Evolutionary conservation across 2,113 vertebrate species (phyloP).

Genomic region (Stigmatopora argus): DNA sequence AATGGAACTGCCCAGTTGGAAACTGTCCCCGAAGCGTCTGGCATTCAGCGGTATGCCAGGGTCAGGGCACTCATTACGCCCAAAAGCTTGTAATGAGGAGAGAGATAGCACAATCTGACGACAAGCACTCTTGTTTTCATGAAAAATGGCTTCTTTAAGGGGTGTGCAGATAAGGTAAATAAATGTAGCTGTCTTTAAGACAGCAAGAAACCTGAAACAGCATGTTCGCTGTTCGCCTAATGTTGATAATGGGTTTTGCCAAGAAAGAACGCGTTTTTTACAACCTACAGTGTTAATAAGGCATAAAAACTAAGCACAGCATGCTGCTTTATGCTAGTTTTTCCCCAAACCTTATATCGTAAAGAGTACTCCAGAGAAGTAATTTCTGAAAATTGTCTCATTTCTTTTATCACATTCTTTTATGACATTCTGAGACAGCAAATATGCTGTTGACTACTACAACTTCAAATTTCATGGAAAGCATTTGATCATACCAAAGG

Average conservation of each 20-base stretch:
- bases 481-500: not conserved
- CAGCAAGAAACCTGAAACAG: conserved; percentile 6
- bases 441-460: not conserved
- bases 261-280: not conserved
- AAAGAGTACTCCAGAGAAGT: not conserved
- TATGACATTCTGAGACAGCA: not conserved
- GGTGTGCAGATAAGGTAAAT: conserved; percentile 41
- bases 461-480: not conserved
- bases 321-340: conserved; percentile 4
- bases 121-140: conserved; percentile 37
- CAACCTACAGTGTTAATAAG: conserved; percentile 1
- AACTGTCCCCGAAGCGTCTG: conserved; percentile 88
- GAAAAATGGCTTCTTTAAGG: conserved; percentile 37
- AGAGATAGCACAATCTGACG: conserved; percentile 40
- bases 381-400: not conserved
- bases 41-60: conserved; percentile 92
- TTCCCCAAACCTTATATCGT: not conserved
- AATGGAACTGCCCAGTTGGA: conserved; percentile 91
- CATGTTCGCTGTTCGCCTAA: conserved; percentile 21
- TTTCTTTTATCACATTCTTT: no score
- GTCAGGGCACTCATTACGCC: conserved; percentile 96
- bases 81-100: conserved; percentile 79
- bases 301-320: not conserved
- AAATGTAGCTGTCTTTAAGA: conserved; percentile 26
- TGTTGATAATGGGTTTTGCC: conserved; percentile 21